These are phyloP conservation scores for Triplophysa rosa DNA, from an alignment of 2,113 vertebrate genomes.

Conservation along the genomic window DNA sequence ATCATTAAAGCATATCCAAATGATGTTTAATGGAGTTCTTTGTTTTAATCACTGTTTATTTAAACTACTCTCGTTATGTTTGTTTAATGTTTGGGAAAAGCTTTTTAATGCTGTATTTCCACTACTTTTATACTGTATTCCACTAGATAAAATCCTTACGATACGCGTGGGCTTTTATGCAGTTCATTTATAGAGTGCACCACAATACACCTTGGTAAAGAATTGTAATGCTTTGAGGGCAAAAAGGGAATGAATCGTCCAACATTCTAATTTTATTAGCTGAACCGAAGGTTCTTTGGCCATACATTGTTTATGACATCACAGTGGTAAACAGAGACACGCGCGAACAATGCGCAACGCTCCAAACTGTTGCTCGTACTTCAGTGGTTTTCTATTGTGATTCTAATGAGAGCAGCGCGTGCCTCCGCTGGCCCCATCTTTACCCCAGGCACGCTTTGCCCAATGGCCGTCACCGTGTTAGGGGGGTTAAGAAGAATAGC, in stretches of 20 bases:
- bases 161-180: too few relatives aligned
- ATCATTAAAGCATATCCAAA: background rate
- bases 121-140: too few relatives aligned
- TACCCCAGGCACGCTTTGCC: slow-evolving; percentile 61
- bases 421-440: slow-evolving; percentile 64
- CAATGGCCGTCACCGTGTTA: slow-evolving; percentile 14
- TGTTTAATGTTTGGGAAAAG: too few relatives aligned
- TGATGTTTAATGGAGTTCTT: too few relatives aligned
- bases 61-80: too few relatives aligned
- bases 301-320: background rate
- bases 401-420: slow-evolving; percentile 70
- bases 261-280: background rate
- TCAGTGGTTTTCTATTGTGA: slow-evolving; percentile 60
- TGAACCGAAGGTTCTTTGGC: too few relatives aligned
- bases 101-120: too few relatives aligned
- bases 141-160: too few relatives aligned
- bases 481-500: slow-evolving; percentile 14
- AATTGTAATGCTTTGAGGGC: too few relatives aligned
- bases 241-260: background rate
- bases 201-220: too few relatives aligned
- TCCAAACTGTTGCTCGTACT: slow-evolving; percentile 63
- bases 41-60: too few relatives aligned
- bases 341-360: slow-evolving; percentile 46
- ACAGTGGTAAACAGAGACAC: slow-evolving; percentile 1
- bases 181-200: too few relatives aligned